A percentile compares a stretch with the other conserved stretches of the same genome.
phyloP scores from a whole-genome alignment of 2,888 invertebrate genomes.

The Rhorus exstirpatorius region DNA sequence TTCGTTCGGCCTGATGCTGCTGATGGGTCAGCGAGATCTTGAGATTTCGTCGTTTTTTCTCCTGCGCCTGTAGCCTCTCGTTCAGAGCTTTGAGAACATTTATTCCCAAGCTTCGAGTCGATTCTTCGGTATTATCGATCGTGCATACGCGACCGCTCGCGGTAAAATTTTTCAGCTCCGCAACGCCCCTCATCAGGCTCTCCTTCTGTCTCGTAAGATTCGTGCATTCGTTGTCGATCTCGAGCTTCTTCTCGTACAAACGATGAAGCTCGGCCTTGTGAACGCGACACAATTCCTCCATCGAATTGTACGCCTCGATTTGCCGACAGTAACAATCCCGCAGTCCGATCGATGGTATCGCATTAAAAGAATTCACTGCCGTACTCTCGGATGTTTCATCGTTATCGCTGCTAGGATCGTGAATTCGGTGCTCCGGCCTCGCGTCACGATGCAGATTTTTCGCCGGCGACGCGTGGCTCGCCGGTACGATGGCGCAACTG shows the following conservation, averaged over 20 bases:
- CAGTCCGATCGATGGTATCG: conserved; percentile 54
- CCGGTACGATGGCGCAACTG: conserved; percentile 20
- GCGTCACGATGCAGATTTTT: conserved; percentile 52
- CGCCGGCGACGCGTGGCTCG: conserved; percentile 16
- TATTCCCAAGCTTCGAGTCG: conserved; percentile 65
- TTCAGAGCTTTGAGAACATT: conserved; percentile 75
- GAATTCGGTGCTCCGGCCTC: conserved; percentile 42
- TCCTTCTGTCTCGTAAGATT: conserved; percentile 77
- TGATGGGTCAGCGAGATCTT: conserved; percentile 89
- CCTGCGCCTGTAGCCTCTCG: conserved; percentile 86
- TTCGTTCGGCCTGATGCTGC: conserved; percentile 89
- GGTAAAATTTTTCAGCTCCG: conserved; percentile 76
- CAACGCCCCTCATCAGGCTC: conserved; percentile 77
- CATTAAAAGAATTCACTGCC: conserved; percentile 49
- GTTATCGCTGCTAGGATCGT: conserved; percentile 65
- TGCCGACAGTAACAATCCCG: conserved; percentile 71
- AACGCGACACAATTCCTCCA: conserved; percentile 69
- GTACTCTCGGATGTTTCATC: conserved; percentile 65
- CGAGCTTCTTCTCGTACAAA: conserved; percentile 74
- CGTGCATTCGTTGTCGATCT: conserved; percentile 75
- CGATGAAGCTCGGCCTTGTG: conserved; percentile 72
- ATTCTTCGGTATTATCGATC: conserved; percentile 40
- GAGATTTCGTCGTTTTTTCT: conserved; percentile 89
- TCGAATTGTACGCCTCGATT: conserved; percentile 69
- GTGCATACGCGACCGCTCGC: conserved; percentile 65